Percentiles rank a stretch among this genome's conserved stretches.
Evolutionary conservation across 2,797 vertebrate genomes (phyloP).

Genomic region (Serranus cabrilla): DNA sequence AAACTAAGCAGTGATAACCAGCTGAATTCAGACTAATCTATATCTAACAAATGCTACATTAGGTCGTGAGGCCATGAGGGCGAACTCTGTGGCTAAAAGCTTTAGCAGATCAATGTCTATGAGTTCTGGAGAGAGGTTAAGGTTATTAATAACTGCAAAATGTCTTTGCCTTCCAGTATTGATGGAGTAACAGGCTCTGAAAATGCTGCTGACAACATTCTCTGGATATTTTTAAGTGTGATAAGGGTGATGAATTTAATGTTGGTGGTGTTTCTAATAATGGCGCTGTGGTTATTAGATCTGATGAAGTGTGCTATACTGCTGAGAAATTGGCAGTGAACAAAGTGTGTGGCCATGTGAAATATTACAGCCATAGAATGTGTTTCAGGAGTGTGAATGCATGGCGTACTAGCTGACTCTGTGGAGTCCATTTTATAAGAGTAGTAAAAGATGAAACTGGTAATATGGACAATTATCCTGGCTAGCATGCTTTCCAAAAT

Average conservation of each 20-base stretch:
- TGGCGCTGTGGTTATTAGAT: background rate
- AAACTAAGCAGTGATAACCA: too few relatives aligned
- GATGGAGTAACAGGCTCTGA: background rate
- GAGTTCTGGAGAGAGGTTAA: conserved; percentile 5
- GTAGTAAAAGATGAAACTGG: too few relatives aligned
- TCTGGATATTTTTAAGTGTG: conserved; percentile 27
- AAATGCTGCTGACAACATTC: conserved; percentile 3
- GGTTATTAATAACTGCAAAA: background rate
- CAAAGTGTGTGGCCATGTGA: conserved; percentile 13
- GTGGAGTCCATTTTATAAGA: too few relatives aligned
- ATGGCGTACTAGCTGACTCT: too few relatives aligned
- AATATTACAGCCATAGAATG: too few relatives aligned
- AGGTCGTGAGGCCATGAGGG: too few relatives aligned
- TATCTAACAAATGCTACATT: too few relatives aligned
- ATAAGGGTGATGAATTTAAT: conserved; percentile 2
- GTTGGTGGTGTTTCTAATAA: background rate
- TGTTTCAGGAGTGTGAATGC: too few relatives aligned
- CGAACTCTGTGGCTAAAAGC: too few relatives aligned
- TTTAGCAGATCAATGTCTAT: background rate
- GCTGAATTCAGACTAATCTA: too few relatives aligned
- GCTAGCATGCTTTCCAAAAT: too few relatives aligned
- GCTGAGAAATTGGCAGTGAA: conserved; percentile 6
- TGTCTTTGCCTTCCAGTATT: background rate
- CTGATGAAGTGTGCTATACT: background rate
- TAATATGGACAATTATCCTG: too few relatives aligned